Conservation (phyloP, 2,888 invertebrate species). For the Callinectes sapidus region DNA sequence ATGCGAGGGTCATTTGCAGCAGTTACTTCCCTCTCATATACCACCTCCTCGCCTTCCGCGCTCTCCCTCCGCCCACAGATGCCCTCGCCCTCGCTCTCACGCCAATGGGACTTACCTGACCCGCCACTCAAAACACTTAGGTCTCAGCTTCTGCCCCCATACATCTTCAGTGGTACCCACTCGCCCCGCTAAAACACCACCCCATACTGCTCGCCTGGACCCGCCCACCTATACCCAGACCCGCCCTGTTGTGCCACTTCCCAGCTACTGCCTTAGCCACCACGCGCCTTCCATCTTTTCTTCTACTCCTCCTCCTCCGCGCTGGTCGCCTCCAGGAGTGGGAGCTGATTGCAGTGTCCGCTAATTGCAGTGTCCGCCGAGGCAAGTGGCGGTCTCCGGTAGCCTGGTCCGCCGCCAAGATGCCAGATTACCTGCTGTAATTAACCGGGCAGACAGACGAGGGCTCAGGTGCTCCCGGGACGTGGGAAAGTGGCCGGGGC, state of each 20-base stretch:
- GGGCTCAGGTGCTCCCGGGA: slow-evolving; percentile 51
- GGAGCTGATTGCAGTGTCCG: slow-evolving; percentile 56
- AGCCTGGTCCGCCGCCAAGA: slow-evolving; percentile 62
- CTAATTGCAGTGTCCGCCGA: slow-evolving; percentile 56
- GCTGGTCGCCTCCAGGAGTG: slow-evolving; percentile 55
- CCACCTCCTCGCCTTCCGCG: not conserved
- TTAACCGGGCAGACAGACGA: slow-evolving; percentile 49
- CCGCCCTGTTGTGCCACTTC: slow-evolving; percentile 7
- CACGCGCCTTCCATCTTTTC: slow-evolving; percentile 21
- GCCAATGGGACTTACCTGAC: slow-evolving; percentile 36
- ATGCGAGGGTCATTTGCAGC: slow-evolving; percentile 34
- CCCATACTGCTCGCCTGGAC: slow-evolving; percentile 3
- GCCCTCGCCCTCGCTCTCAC: not conserved
- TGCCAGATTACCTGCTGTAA: slow-evolving; percentile 61
- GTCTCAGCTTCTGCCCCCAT: slow-evolving; percentile 26
- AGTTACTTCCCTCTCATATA: slow-evolving; percentile 47
- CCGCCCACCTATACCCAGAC: not conserved
- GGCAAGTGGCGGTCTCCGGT: slow-evolving; percentile 58
- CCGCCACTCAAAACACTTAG: slow-evolving; percentile 20
- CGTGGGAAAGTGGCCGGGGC: slow-evolving; percentile 35
- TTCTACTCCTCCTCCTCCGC: slow-evolving; percentile 28
- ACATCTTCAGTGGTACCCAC: slow-evolving; percentile 42
- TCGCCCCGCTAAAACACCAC: slow-evolving; percentile 16
- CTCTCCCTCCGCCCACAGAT: not conserved
- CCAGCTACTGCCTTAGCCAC: not conserved